Evolutionary conservation across 2,888 invertebrate species (phyloP).

Genomic region (Sarcophaga rosellei): DNA sequence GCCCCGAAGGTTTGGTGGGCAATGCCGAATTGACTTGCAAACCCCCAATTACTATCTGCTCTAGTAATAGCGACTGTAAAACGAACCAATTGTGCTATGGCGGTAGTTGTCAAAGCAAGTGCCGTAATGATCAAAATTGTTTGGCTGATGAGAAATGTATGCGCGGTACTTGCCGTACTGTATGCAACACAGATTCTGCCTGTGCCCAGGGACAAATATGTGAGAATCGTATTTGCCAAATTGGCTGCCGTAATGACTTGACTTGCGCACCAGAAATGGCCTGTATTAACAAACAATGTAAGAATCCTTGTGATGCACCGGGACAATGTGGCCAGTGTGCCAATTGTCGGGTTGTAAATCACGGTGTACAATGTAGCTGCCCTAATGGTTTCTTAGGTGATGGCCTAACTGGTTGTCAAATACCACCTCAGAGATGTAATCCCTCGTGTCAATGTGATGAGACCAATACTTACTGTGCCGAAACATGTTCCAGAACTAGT

Average conservation of each 20-base stretch:
- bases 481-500: constrained; percentile 85
- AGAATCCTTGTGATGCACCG: constrained; percentile 88
- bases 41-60: constrained; percentile 86
- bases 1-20: constrained; percentile 87
- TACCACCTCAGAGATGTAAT: constrained; percentile 88
- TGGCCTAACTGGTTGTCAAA: constrained; percentile 89
- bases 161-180: constrained; percentile 89
- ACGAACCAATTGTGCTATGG: constrained; percentile 89
- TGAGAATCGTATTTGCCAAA: constrained; percentile 91
- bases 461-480: constrained; percentile 88
- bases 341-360: constrained; percentile 90
- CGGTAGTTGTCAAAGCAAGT: constrained; percentile 89
- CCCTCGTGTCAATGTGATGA: constrained; percentile 91
- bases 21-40: constrained; percentile 89
- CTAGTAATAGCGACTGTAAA: constrained; percentile 86
- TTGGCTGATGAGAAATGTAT: constrained; percentile 93
- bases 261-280: constrained; percentile 89
- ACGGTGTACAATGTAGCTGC: constrained; percentile 93
- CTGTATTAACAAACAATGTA: constrained; percentile 91
- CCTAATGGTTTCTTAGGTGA: constrained; percentile 91
- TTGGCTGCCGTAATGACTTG: constrained; percentile 92
- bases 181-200: constrained; percentile 92
- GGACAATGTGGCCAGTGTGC: constrained; percentile 92
- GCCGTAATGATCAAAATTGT: constrained; percentile 91
- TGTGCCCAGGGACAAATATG: constrained; percentile 93